Conservation (phyloP, 2,113 vertebrate species). For the Hyperopisus bebe region DNA sequence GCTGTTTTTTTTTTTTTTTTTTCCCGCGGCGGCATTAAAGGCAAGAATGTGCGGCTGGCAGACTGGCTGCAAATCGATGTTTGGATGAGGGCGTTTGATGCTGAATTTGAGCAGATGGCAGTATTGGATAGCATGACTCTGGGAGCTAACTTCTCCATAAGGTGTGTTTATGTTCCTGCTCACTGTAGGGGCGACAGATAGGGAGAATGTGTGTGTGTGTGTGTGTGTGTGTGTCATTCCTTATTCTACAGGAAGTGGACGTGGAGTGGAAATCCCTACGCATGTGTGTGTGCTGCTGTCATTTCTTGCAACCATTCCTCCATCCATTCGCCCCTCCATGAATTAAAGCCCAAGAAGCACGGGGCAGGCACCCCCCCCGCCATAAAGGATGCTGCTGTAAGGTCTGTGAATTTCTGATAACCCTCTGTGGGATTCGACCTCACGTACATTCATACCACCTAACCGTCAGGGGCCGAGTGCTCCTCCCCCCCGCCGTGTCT, state of each 20-base stretch:
- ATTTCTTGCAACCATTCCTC: neutral
- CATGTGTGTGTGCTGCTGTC: neutral
- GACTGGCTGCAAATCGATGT: neutral
- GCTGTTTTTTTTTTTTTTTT: neutral
- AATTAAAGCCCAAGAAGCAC: neutral
- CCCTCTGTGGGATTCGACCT: too few species aligned
- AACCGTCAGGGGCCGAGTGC: neutral
- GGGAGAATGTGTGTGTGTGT: neutral
- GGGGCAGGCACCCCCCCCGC: neutral
- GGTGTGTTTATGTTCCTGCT: neutral
- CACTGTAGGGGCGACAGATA: neutral
- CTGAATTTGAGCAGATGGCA: slow-evolving; percentile 7
- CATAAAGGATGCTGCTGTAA: neutral
- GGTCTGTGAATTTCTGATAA: neutral
- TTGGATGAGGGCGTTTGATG: slow-evolving; percentile 1
- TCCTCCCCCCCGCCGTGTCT: neutral
- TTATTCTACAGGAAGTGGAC: neutral
- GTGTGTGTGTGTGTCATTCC: neutral
- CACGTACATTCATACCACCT: neutral
- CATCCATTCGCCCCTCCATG: neutral
- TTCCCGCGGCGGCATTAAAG: neutral
- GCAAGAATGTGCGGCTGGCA: neutral
- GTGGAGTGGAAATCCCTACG: neutral
- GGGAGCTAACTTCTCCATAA: neutral
- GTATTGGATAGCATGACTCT: neutral